Conservation (phyloP, 1,140 invertebrate genomes). For the Bombus vancouverensis region DNA sequence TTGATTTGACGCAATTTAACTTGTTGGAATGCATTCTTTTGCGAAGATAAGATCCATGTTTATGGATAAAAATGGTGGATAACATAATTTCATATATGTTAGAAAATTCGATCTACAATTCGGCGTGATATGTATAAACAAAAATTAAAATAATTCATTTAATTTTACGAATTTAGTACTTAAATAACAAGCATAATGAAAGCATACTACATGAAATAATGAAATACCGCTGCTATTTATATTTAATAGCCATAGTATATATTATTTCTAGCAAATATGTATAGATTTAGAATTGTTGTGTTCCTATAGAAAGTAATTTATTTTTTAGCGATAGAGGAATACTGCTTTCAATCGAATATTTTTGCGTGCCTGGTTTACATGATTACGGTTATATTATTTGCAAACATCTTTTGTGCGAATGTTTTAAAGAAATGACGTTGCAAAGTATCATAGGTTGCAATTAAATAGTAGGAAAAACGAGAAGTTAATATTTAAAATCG, state of each 20-base stretch:
- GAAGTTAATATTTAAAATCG: not conserved
- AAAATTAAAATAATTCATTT: not conserved
- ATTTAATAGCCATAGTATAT: not conserved
- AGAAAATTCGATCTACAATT: not conserved
- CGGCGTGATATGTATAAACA: not conserved
- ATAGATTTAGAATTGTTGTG: constrained; percentile 25
- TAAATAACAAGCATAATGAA: not conserved
- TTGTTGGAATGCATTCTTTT: not conserved
- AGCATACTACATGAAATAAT: not conserved
- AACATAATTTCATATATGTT: not conserved
- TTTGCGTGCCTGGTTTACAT: constrained; percentile 6
- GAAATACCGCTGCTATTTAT: not conserved
- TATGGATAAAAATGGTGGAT: not conserved
- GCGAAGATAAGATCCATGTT: not conserved
- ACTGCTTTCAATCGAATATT: constrained; percentile 1
- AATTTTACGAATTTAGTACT: not conserved
- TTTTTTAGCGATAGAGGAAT: constrained; percentile 16
- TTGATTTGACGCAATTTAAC: not conserved
- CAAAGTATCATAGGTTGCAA: not conserved
- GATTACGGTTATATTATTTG: constrained; percentile 1
- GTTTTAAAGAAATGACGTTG: constrained; percentile 9
- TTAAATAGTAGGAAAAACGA: not conserved
- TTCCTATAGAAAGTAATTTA: constrained; percentile 59
- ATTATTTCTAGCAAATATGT: constrained; percentile 11
- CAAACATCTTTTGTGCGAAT: not conserved